phyloP scores from a whole-genome alignment of 2,888 invertebrate genomes.

The Clepsis dumicolana region DNA sequence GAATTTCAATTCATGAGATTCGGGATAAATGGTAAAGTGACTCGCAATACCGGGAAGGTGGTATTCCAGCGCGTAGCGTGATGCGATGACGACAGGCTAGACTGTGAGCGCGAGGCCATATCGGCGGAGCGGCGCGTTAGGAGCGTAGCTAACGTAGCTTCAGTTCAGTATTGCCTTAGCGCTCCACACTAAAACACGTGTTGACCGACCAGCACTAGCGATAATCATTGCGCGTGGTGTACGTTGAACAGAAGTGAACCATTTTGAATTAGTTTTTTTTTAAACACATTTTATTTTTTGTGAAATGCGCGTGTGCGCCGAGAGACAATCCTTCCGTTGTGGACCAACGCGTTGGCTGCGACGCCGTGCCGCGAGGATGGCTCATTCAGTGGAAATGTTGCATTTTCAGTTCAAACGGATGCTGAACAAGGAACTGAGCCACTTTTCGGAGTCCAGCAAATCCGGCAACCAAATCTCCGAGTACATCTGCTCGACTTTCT shows the following conservation, averaged over 20 bases:
- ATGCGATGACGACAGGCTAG: slow-evolving; percentile 53
- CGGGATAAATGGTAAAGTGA: slow-evolving; percentile 11
- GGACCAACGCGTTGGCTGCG: slow-evolving; percentile 74
- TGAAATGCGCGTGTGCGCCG: slow-evolving; percentile 82
- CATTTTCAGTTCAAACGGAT: slow-evolving; percentile 98
- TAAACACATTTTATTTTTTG: slow-evolving; percentile 48
- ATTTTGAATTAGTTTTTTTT: slow-evolving; percentile 47
- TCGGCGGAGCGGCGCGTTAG: slow-evolving; percentile 45
- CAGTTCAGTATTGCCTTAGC: slow-evolving; percentile 81
- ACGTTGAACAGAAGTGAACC: slow-evolving; percentile 14
- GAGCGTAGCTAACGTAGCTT: too few relatives aligned
- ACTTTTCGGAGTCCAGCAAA: slow-evolving; percentile 99
- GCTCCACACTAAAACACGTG: slow-evolving; percentile 68
- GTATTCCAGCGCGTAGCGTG: slow-evolving; percentile 61
- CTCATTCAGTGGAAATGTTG: slow-evolving; percentile 79
- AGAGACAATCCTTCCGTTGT: slow-evolving; percentile 74
- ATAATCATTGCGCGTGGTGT: slow-evolving; percentile 12
- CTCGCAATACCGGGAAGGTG: slow-evolving; percentile 64
- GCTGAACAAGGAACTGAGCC: slow-evolving; percentile 99
- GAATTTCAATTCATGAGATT: slow-evolving; percentile 27
- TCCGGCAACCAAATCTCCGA: slow-evolving; percentile 99
- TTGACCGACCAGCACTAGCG: slow-evolving; percentile 45
- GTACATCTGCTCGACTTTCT: slow-evolving; percentile 99
- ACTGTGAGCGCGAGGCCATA: slow-evolving; percentile 51
- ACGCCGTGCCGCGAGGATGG: slow-evolving; percentile 71